Conservation (phyloP, 2,888 invertebrate species). For the Laspeyria flexula region DNA sequence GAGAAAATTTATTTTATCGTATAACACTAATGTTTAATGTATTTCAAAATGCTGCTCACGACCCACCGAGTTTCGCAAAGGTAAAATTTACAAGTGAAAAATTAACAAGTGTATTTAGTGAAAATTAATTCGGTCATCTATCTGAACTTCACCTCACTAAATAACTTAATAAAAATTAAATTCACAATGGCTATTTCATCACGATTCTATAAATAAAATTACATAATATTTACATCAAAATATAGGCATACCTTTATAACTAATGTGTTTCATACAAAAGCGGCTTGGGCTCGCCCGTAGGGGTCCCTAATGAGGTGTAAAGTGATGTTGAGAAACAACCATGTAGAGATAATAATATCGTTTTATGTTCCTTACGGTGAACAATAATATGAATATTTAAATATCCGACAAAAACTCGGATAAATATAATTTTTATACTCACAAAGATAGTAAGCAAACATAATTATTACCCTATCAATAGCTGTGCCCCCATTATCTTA, state of each 20-base stretch:
- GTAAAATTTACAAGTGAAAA: too few relatives aligned
- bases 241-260: neutral
- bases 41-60: too few relatives aligned
- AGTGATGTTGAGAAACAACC: neutral
- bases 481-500: too few relatives aligned
- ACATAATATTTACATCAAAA: neutral
- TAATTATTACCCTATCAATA: too few relatives aligned
- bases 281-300: slow-evolving; percentile 1
- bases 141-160: too few relatives aligned
- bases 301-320: slow-evolving; percentile 14
- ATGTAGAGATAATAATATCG: neutral
- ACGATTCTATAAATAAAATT: neutral
- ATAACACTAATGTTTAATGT: neutral
- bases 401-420: too few relatives aligned
- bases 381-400: neutral
- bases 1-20: neutral
- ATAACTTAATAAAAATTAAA: neutral
- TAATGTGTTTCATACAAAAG: neutral
- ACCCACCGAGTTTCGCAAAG: too few relatives aligned
- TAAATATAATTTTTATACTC: too few relatives aligned
- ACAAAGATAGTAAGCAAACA: too few relatives aligned
- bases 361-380: neutral
- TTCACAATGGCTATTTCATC: neutral
- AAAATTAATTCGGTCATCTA: too few relatives aligned
- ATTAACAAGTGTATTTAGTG: too few relatives aligned